Evolutionary conservation across 64 coral and sea anemone species (phyloP).

Genomic region (Stichodactyla helianthus): DNA sequence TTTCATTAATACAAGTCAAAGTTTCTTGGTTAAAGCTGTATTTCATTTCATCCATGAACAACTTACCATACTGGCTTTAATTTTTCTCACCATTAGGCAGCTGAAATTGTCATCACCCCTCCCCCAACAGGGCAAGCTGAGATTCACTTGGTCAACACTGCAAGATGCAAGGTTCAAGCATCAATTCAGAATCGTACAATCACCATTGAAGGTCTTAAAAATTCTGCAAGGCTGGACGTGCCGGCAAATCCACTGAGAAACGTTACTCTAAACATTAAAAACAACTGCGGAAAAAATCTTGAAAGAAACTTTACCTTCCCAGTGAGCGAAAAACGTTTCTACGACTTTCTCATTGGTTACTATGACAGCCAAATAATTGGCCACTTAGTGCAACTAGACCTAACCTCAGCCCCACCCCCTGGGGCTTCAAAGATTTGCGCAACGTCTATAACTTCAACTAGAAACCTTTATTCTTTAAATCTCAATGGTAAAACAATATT

Average conservation of each 20-base stretch:
- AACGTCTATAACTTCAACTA: slow-evolving; percentile 1
- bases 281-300: neutral
- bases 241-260: neutral
- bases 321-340: slow-evolving; percentile 45
- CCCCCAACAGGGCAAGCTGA: slow-evolving; percentile 37
- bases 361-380: slow-evolving; percentile 20
- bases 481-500: neutral
- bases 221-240: neutral
- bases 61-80: too few relatives aligned
- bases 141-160: slow-evolving; percentile 58
- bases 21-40: too few relatives aligned
- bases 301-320: slow-evolving; percentile 7
- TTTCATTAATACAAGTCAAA: too few relatives aligned
- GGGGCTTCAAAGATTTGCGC: slow-evolving; percentile 33
- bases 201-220: neutral
- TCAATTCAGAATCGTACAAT: slow-evolving; percentile 36
- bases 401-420: slow-evolving; percentile 34
- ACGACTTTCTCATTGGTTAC: slow-evolving; percentile 45
- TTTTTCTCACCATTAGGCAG: slow-evolving; percentile 28
- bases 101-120: slow-evolving; percentile 40
- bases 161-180: slow-evolving; percentile 34
- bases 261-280: neutral
- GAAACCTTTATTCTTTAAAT: neutral
- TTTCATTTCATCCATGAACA: too few relatives aligned
- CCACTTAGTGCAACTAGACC: slow-evolving; percentile 27